Conservation (phyloP, 2,797 vertebrate genomes). For the Heteromormyrus szaboi region DNA sequence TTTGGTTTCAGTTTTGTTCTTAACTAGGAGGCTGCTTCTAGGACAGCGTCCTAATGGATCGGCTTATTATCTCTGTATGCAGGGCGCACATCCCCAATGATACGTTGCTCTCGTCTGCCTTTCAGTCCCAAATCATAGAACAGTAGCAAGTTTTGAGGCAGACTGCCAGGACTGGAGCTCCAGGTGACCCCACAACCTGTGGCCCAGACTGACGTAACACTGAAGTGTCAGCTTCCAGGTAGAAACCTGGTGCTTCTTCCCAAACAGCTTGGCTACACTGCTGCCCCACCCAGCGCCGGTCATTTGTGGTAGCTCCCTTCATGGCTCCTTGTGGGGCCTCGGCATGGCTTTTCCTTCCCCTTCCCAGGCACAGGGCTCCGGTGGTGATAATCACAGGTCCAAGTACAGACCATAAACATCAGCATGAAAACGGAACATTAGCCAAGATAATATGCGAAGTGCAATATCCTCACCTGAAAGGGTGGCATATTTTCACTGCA, state of each 20-base stretch:
- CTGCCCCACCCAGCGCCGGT: neutral
- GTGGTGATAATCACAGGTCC: neutral
- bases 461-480: neutral
- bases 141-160: neutral
- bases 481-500: neutral
- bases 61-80: neutral
- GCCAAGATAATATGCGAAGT: conserved; percentile 4
- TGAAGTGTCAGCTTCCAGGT: neutral
- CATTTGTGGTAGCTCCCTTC: neutral
- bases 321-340: neutral
- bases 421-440: neutral
- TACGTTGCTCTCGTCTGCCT: neutral
- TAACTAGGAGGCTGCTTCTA: neutral
- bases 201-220: too few relatives aligned
- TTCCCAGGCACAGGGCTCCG: neutral
- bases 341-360: neutral
- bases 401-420: conserved; percentile 1
- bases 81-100: neutral
- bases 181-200: neutral
- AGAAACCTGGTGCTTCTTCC: neutral
- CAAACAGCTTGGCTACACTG: neutral
- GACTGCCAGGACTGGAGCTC: neutral
- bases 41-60: neutral
- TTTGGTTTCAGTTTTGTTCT: neutral
- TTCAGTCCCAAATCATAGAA: neutral